These are phyloP conservation scores for Charaxes varanes DNA, from an alignment of 1,140 invertebrate species.

Conservation along the genomic window DNA sequence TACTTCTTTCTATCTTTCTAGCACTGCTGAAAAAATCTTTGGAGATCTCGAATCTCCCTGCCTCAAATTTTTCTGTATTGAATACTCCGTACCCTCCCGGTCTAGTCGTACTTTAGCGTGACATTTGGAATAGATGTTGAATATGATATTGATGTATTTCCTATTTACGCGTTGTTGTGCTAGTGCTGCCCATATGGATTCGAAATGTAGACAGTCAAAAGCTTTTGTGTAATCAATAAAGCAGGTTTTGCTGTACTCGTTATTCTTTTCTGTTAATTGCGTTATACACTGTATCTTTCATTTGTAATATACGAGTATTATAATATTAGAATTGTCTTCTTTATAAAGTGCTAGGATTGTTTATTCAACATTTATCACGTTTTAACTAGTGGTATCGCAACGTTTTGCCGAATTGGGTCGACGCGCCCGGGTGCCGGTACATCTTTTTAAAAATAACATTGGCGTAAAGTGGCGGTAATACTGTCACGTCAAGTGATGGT, in stretches of 20 bases:
- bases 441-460: too few relatives aligned
- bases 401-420: too few relatives aligned
- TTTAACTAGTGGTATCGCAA: too few relatives aligned
- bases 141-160: slow-evolving; percentile 10
- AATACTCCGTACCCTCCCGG: background rate
- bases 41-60: background rate
- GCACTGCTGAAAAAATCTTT: background rate
- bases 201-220: slow-evolving; percentile 14
- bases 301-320: too few relatives aligned
- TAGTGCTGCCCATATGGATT: slow-evolving; percentile 15
- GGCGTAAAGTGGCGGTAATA: too few relatives aligned
- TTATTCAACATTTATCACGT: too few relatives aligned
- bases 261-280: slow-evolving; percentile 12
- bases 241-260: slow-evolving; percentile 14
- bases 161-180: slow-evolving; percentile 9
- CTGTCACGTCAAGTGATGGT: too few relatives aligned
- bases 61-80: background rate
- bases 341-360: too few relatives aligned
- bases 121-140: too few relatives aligned
- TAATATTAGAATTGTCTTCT: too few relatives aligned
- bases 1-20: too few relatives aligned
- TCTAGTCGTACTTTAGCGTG: background rate
- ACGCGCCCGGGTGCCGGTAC: too few relatives aligned
- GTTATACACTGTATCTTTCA: slow-evolving; percentile 16
- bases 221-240: slow-evolving; percentile 23